Base-by-base conservation (phyloP, 2,797 vertebrate species). In the Pangasius krempfi region DNA sequence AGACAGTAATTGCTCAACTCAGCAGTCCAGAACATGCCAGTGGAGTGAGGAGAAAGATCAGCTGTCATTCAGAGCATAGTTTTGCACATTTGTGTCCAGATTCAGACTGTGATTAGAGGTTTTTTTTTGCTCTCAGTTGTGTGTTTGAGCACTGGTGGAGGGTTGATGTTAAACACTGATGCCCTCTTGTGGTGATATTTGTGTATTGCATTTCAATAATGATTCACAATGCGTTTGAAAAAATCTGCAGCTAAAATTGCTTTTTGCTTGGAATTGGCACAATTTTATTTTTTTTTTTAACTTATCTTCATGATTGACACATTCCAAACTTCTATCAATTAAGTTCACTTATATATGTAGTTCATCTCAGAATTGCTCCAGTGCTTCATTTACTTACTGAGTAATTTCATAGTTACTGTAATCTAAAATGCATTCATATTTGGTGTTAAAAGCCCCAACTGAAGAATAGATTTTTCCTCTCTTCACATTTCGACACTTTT, bases 121-220 rank as follows among this genome's bases (percentile, higher is more conserved):
- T 22, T 73, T 40, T 27, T 1, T 56, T 13, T 56, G n/a, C 52
- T 79, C n/a, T 78, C 12, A 78, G 2, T 18, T 73, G 37, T 73
- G 14, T 40, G 73, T 75, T 47, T 75, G 1, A 50, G 22, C 40
- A 5, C 22, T 5, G 16, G 14, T 60, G 30, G 16, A n/a, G 14
- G 40, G 9, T 47, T 27, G 7, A 25, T 66, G 30, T 86, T 52
- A 81, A 33, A 33, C 83, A 86, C 73, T 66, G 75, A 18, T 80
- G 84, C 90, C 88, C 52, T 85, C 91, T 89, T 54, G 91, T 91
- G 92, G 90, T 12, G 3, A 52, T 76, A 40, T 66, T 1, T 68
- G 4, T 60, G 79, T 40, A 60, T 40, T 81, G 56, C 30, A 58
- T 25, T 2, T 58, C 4, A 81, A 33, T 25, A 37, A 58, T 37